Conservation (phyloP, 2,888 invertebrate genomes). For the Ennomos quercinarius region DNA sequence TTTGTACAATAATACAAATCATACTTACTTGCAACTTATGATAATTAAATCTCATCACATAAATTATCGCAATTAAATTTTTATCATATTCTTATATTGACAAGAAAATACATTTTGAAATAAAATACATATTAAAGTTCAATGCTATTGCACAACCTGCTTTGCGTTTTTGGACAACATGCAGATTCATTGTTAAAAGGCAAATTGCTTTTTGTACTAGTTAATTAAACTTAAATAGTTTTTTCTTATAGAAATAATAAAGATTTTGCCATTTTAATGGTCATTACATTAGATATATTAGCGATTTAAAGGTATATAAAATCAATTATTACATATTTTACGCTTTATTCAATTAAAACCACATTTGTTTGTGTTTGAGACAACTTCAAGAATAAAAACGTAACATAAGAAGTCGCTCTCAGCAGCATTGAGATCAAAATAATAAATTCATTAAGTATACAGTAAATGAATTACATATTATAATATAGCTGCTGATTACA, state of each 20-base stretch:
- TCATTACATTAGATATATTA: constrained; percentile 47
- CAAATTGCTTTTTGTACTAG: constrained; percentile 74
- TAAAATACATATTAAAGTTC: constrained; percentile 34
- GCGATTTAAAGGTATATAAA: constrained; percentile 52
- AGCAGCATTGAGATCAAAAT: constrained; percentile 71
- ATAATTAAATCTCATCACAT: constrained; percentile 77
- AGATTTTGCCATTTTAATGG: constrained; percentile 52
- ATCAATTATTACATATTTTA: constrained; percentile 12
- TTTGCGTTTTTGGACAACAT: constrained; percentile 45
- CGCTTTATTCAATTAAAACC: constrained; percentile 10
- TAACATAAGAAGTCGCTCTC: constrained; percentile 45
- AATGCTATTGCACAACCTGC: constrained; percentile 68
- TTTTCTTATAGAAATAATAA: constrained; percentile 50
- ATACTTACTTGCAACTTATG: constrained; percentile 77
- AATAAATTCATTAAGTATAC: constrained; percentile 52
- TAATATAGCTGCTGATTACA: constrained; percentile 8
- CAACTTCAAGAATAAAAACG: constrained; percentile 28
- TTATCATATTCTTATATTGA: constrained; percentile 44
- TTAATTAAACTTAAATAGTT: constrained; percentile 63
- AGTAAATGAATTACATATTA: constrained; percentile 4
- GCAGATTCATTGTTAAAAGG: constrained; percentile 30
- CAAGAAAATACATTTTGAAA: constrained; percentile 50
- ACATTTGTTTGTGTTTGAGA: constrained; percentile 20
- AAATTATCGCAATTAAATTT: constrained; percentile 55
- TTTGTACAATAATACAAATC: constrained; percentile 85